phyloP scores from a whole-genome alignment of 2,113 vertebrate genomes.

The Cyanocitta stelleri region DNA sequence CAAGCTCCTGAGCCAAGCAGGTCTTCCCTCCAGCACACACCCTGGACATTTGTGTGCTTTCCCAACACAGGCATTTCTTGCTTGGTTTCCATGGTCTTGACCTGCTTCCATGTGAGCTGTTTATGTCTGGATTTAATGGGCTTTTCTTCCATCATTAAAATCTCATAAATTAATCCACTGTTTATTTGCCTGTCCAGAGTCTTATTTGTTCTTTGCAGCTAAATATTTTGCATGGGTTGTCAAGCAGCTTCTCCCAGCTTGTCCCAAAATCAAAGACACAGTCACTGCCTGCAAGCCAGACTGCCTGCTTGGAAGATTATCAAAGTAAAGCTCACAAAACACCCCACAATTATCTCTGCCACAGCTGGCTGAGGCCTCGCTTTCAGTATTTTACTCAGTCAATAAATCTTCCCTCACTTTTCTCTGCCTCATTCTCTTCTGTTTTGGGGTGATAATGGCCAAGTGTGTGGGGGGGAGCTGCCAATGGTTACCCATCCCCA shows the following conservation, averaged over 20 bases:
- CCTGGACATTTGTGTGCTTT: rapidly evolving
- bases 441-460: background rate
- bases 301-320: background rate
- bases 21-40: background rate
- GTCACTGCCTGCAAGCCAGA: background rate
- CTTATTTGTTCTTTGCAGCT: constrained; percentile 34
- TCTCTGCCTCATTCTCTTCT: background rate
- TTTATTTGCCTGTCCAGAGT: constrained; percentile 36
- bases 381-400: background rate
- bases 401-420: background rate
- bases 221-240: constrained; percentile 54
- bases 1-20: background rate
- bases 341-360: background rate
- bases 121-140: background rate
- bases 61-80: background rate
- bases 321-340: background rate
- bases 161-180: background rate
- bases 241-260: constrained; percentile 39
- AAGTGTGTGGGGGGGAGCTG: background rate
- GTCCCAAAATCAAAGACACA: background rate
- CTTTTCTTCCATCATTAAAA: constrained; percentile 32
- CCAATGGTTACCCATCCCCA: background rate
- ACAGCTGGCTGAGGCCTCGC: background rate
- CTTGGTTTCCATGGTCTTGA: background rate
- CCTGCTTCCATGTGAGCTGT: constrained; percentile 3